Evolutionary conservation across 2,113 vertebrate species (phyloP).

Genomic region (Thunnus thynnus): DNA sequence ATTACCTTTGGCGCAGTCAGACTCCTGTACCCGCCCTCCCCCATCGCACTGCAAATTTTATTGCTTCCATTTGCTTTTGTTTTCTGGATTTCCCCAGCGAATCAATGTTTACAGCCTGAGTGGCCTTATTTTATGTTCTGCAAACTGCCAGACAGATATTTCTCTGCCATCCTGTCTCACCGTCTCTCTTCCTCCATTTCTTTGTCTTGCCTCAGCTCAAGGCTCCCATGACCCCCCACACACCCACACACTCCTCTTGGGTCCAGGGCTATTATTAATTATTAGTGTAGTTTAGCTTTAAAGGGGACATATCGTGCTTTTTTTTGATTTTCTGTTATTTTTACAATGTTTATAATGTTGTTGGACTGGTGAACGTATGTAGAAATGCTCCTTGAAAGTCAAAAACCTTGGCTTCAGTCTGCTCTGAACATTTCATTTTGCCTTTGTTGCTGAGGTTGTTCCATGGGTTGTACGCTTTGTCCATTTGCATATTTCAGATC

Average conservation of each 20-base stretch:
- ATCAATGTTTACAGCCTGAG: constrained; percentile 69
- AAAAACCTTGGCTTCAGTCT: no score
- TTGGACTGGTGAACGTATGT: no score
- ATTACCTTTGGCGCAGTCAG: constrained; percentile 46
- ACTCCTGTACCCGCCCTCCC: not conserved
- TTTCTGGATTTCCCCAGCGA: constrained; percentile 64
- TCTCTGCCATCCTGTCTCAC: constrained; percentile 18
- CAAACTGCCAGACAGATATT: constrained; percentile 28
- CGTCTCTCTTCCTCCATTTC: not conserved
- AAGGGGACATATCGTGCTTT: no score
- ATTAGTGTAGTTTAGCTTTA: constrained; percentile 31
- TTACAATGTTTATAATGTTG: no score
- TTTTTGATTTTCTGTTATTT: no score
- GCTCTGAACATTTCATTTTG: no score
- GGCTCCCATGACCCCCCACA: not conserved
- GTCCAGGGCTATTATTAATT: not conserved
- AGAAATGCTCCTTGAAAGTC: no score
- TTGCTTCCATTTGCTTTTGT: constrained; percentile 72
- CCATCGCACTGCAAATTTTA: constrained; percentile 47
- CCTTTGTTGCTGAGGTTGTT: no score
- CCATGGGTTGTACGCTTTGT: no score
- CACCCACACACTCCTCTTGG: not conserved
- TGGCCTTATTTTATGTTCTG: constrained; percentile 64
- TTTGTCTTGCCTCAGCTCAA: not conserved
- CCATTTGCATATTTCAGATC: no score